phyloP scores from a whole-genome alignment of 2,113 vertebrate species.

The Pangasianodon hypophthalmus region DNA sequence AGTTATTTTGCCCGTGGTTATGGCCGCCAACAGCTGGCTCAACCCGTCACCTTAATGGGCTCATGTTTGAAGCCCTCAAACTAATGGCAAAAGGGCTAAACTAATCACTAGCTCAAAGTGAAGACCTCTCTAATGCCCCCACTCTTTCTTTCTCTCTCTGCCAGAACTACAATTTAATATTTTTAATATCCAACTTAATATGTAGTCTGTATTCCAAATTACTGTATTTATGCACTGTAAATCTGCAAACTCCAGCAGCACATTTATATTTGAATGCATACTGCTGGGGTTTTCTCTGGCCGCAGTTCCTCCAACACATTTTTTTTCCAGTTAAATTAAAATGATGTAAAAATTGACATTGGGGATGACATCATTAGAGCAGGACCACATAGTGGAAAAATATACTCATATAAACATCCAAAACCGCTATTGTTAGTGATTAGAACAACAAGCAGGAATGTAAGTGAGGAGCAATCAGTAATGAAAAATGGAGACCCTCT shows the following conservation, averaged over 20 bases:
- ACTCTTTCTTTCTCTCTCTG: neutral
- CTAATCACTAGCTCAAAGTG: constrained; percentile 5
- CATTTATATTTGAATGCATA: neutral
- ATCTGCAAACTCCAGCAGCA: neutral
- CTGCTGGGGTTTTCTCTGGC: neutral
- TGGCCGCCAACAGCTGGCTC: constrained; percentile 33
- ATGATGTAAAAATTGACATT: neutral
- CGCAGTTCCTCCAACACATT: neutral
- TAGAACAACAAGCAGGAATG: neutral
- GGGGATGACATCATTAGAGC: neutral
- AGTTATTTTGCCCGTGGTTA: constrained; percentile 26
- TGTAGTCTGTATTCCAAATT: neutral
- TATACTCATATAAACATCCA: neutral
- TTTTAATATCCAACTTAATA: neutral
- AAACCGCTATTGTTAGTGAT: neutral
- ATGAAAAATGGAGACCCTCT: neutral
- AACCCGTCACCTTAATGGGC: constrained; percentile 28
- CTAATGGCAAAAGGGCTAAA: constrained; percentile 35
- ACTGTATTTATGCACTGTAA: neutral
- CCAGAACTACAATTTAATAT: neutral
- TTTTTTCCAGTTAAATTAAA: constrained; percentile 7
- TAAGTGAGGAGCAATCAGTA: neutral
- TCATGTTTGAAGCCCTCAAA: constrained; percentile 24
- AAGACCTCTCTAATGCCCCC: constrained; percentile 12
- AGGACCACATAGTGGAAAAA: neutral